Base-by-base conservation (phyloP, 2,113 vertebrate species). In the Antechinus flavipes region DNA sequence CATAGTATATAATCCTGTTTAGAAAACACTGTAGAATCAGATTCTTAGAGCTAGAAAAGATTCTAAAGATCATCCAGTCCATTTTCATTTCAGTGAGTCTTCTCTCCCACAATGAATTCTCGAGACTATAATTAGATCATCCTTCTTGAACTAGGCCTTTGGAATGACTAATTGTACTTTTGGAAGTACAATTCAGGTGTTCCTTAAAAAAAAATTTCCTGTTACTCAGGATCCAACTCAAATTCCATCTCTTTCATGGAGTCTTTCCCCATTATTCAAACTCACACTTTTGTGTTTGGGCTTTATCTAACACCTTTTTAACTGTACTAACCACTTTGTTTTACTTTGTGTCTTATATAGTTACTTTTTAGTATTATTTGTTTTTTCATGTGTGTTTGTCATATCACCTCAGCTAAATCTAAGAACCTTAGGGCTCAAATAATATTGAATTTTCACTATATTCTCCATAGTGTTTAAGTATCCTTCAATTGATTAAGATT, bases 211-310 rank as follows among this genome's bases (percentile, higher is more conserved):
- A 93, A 84, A 94, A 92, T 58, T 42, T 91, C 55, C 90, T 30
- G 47, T 47, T 90, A 92, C 89, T 95, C 47, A 95, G 93, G 55
- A 47, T 9, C 68, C 35, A 92, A 27, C 90, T 92, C 12, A 84
- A 95, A 93, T 84, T n/a, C 3, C 11, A 68, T 92, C 30, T 93
- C 47, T 92, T 94, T 93, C 16, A 89, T 52, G 54, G 26, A n/a
- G 52, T 42, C 68, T 42, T 84, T 42, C n/a, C n/a, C 42, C 19
- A 42, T 84, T 84, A 42, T 19, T 84, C 19, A 42, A 42, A 84
- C n/a, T 84, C 61, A n/a, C 14, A 76, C 35, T 5, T n/a, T 76
- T 76, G 35, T n/a, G 35, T n/a, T 76, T 84, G 19, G 68, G 6
- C 22, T 23, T 84, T 42, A 84, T 42, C 2, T 84, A 42, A 8